Evolutionary conservation across 2,113 vertebrate genomes (phyloP), one percentile per base, ranked within the genome.

Genomic region (Leucopternis melanops): DNA sequence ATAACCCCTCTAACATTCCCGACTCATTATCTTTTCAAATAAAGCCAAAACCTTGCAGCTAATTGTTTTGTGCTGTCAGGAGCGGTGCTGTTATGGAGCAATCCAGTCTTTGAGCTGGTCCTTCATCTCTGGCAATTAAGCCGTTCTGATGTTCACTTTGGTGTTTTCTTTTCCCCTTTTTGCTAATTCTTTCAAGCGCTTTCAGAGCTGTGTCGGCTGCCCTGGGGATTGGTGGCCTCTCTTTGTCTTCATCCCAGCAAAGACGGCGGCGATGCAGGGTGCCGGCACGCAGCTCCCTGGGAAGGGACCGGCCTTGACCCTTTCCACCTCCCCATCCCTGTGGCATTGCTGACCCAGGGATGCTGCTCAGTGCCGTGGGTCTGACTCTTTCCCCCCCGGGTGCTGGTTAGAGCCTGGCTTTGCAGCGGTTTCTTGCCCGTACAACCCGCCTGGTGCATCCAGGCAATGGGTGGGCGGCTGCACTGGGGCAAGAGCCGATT

Each of bases 11-110:
- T 50, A 95, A 93, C 95, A 94, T 96, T 95, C 96, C 92, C 91
- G 80, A 95, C 94, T 97, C 96, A 96, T 97, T 97, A 97, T 89
- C 84, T 95, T 94, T 91, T 96, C 92, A 96, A 97, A 96, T 74
- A 95, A 94, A 95, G 91, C 96, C 92, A 94, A 86, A 96, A 90
- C 81, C 94, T 94, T 69, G 71, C 81, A 94, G 95, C 69, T 94
- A 95, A 97, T 96, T 95, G 94, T 96, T 94, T 95, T 95, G 91
- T 16, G 70, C 90, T 89, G 77, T 90, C 88, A 91, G 86, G 74
- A 90, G 72, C 45, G 1, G 87, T 34, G 88, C 79, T 90, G 83
- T 55, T 93, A 58, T 95, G 83, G 91, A 95, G 92, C 83, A 96
- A 95, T 78, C 78, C 40, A 2, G 65, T 49, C 79, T 97, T 95